phyloP scores from a whole-genome alignment of 2,797 vertebrate species.

The Coccyzus lansbergi region DNA sequence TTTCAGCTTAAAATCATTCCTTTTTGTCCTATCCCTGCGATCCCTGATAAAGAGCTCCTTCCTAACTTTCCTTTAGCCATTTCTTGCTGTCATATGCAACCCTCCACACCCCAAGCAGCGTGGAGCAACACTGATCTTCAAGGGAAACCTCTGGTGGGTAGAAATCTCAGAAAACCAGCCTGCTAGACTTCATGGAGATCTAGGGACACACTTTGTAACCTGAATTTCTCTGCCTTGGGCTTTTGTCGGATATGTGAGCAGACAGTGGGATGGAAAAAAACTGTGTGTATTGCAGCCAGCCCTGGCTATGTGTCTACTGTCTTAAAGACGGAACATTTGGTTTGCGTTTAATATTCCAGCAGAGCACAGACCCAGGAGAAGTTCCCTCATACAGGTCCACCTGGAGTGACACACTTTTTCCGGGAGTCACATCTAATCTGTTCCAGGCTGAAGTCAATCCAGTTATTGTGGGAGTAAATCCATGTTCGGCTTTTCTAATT shows the following conservation, averaged over 20 bases:
- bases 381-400: background rate
- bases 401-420: background rate
- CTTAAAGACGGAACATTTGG: background rate
- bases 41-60: no score
- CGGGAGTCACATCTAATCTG: background rate
- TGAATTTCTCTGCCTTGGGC: background rate
- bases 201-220: background rate
- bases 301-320: background rate
- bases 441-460: background rate
- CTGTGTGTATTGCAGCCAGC: background rate
- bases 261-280: background rate
- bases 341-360: background rate
- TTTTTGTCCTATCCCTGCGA: no score
- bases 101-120: background rate
- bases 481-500: background rate
- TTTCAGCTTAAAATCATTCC: no score
- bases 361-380: background rate
- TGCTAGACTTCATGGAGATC: background rate
- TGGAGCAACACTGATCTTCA: background rate
- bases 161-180: background rate
- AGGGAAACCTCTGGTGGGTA: background rate
- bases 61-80: no score
- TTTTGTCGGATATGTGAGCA: background rate
- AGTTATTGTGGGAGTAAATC: constrained; percentile 9
- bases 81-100: no score